Percentiles rank a stretch among this genome's conserved stretches.
These are phyloP conservation scores for Melolontha melolontha DNA, from an alignment of 2,888 invertebrate species.

Conservation along the genomic window DNA sequence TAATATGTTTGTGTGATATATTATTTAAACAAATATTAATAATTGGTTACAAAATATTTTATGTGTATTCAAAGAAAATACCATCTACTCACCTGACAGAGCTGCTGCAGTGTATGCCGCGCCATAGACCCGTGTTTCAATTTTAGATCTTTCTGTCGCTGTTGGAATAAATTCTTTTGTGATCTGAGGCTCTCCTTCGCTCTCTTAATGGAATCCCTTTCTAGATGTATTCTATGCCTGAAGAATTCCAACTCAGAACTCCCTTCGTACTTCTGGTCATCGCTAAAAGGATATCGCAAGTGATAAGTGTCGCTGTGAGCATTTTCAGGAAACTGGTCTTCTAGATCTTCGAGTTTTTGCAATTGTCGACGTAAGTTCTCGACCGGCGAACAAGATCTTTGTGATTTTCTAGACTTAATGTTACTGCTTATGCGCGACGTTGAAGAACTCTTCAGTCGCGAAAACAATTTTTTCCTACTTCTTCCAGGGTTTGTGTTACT, in stretches of 20 bases:
- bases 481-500: conserved; percentile 67
- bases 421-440: conserved; percentile 75
- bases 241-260: conserved; percentile 85
- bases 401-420: conserved; percentile 66
- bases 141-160: conserved; percentile 71
- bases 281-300: conserved; percentile 83
- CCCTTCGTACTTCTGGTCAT: conserved; percentile 67
- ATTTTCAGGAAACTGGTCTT: conserved; percentile 81
- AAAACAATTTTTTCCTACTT: conserved; percentile 76
- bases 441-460: conserved; percentile 77
- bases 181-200: conserved; percentile 81
- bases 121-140: conserved; percentile 66
- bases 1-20: too few species aligned
- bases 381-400: conserved; percentile 78
- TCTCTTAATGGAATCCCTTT: conserved; percentile 84
- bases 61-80: too few species aligned
- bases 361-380: conserved; percentile 84
- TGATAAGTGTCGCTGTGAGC: conserved; percentile 80
- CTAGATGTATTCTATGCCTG: conserved; percentile 83
- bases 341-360: conserved; percentile 84
- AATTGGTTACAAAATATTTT: too few species aligned
- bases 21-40: too few species aligned
- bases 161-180: conserved; percentile 76
- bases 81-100: conserved; percentile 65
- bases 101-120: conserved; percentile 68